Percentiles rank a stretch among this genome's conserved stretches.
Evolutionary conservation across 1,140 invertebrate species (phyloP).

Genomic region (Luehdorfia chinensis): DNA sequence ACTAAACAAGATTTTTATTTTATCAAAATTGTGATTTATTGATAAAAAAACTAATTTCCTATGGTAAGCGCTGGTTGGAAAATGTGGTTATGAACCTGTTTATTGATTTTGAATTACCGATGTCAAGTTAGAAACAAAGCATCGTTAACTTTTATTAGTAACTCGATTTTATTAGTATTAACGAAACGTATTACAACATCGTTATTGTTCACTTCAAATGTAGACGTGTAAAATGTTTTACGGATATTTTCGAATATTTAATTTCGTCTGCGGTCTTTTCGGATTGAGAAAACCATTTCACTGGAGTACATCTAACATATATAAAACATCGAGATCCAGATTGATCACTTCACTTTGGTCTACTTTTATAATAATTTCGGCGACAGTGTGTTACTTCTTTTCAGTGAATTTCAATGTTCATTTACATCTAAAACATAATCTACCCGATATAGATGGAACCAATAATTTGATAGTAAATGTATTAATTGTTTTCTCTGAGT

Average conservation of each 20-base stretch:
- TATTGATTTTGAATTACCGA: too few species aligned
- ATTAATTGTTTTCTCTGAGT: constrained; percentile 33
- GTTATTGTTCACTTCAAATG: too few species aligned
- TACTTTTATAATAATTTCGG: constrained; percentile 15
- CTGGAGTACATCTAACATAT: not conserved
- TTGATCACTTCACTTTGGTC: constrained; percentile 25
- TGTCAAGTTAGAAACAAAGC: too few species aligned
- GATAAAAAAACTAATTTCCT: too few species aligned
- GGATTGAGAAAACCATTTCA: constrained; percentile 39
- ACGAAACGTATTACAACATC: too few species aligned
- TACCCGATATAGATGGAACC: constrained; percentile 31
- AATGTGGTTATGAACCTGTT: too few species aligned
- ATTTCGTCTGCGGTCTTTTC: constrained; percentile 34
- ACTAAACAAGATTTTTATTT: too few species aligned
- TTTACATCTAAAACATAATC: constrained; percentile 30
- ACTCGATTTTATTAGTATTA: too few species aligned
- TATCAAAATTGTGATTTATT: too few species aligned
- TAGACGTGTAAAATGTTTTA: constrained; percentile 41
- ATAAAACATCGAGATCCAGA: not conserved
- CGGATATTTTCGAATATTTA: constrained; percentile 37
- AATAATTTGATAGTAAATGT: constrained; percentile 42
- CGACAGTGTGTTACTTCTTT: constrained; percentile 17
- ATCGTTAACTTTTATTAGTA: too few species aligned
- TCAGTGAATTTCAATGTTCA: constrained; percentile 19
- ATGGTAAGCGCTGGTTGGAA: too few species aligned